Conservation (phyloP, 2,797 vertebrate species). For the Squalus acanthias region DNA sequence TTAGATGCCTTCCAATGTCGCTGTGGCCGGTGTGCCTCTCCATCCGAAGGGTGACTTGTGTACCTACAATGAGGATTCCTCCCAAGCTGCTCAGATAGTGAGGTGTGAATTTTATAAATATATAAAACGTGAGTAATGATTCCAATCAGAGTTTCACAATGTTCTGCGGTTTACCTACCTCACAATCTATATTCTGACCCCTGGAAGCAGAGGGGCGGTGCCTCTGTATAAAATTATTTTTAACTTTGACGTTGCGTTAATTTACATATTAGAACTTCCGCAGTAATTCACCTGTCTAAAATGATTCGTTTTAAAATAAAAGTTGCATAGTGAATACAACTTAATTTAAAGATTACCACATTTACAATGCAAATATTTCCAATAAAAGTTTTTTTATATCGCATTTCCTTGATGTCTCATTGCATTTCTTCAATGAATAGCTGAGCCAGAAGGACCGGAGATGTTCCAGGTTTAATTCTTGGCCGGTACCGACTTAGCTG, state of each 20-base stretch:
- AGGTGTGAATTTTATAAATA: not conserved
- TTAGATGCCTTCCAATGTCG: not conserved
- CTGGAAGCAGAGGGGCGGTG: no score
- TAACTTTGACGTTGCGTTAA: not conserved
- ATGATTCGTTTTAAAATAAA: not conserved
- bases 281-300: not conserved
- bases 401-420: not conserved
- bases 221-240: not conserved
- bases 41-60: not conserved
- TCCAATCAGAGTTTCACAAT: not conserved
- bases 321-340: no score
- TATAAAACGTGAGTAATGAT: not conserved
- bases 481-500: no score
- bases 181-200: not conserved
- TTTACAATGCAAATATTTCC: not conserved
- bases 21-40: not conserved
- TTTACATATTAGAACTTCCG: not conserved
- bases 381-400: not conserved
- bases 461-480: no score
- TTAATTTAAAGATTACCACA: not conserved
- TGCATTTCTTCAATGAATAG: not conserved
- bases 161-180: not conserved
- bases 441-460: no score
- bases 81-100: not conserved
- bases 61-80: not conserved